phyloP scores from a whole-genome alignment of 2,113 vertebrate genomes.

The Diadophis punctatus region DNA sequence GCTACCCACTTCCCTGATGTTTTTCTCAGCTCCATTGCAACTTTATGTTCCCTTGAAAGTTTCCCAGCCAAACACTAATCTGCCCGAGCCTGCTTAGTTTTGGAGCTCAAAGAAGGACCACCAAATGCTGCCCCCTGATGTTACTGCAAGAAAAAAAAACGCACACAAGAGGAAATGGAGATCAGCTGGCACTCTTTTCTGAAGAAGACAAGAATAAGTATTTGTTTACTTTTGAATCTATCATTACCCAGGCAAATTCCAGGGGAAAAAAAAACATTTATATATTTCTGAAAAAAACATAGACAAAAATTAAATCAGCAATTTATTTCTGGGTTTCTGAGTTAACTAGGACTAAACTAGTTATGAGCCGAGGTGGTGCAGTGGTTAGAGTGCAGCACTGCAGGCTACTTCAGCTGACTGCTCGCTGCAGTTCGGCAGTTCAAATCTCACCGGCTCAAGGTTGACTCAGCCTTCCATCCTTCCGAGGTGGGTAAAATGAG shows the following conservation, averaged over 20 bases:
- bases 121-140: neutral
- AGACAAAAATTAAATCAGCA: neutral
- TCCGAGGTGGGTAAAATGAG: too few relatives aligned
- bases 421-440: too few relatives aligned
- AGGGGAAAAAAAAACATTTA: neutral
- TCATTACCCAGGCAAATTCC: neutral
- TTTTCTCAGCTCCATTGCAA: neutral
- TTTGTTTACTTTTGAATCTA: neutral
- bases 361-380: too few relatives aligned
- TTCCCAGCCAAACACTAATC: neutral
- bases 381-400: too few relatives aligned
- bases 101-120: neutral
- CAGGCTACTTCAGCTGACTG: too few relatives aligned
- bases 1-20: neutral
- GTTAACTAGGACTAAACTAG: neutral
- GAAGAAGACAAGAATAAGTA: neutral
- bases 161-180: neutral
- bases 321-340: neutral
- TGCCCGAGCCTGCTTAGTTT: neutral
- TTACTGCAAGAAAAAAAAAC: neutral
- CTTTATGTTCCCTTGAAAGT: neutral
- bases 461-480: too few relatives aligned
- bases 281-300: neutral
- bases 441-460: too few relatives aligned
- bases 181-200: neutral